Conservation (phyloP, 2,797 vertebrate genomes). For the Eutrigla gurnardus region DNA sequence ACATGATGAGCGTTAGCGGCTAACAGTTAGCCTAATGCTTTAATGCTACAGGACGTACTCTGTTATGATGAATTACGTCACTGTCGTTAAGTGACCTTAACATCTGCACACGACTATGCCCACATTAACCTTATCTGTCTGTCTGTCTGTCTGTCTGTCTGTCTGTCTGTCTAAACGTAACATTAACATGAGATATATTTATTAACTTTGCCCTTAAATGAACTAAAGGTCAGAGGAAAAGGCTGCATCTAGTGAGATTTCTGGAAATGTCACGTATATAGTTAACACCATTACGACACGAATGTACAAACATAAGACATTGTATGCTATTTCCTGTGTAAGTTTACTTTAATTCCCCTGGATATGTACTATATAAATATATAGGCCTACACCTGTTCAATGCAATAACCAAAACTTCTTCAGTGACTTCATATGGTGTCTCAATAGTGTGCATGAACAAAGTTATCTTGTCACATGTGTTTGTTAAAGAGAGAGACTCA, state of each 20-base stretch:
- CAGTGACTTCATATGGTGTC: not conserved
- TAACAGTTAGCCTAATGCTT: not conserved
- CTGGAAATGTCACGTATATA: constrained; percentile 12
- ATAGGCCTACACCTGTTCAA: not conserved
- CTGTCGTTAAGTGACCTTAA: not conserved
- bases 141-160: too few species aligned
- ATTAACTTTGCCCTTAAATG: not conserved
- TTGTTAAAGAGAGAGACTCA: too few species aligned
- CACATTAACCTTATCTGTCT: not conserved
- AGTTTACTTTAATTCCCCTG: not conserved
- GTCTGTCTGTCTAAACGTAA: too few species aligned
- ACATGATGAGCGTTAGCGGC: not conserved
- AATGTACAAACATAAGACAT: not conserved
- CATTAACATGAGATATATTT: fast-evolving
- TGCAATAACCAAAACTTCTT: not conserved
- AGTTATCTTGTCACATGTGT: not conserved
- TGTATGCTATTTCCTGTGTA: not conserved
- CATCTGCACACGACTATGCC: not conserved
- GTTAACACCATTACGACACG: not conserved
- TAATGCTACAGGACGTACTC: constrained; percentile 7
- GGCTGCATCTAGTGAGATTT: not conserved
- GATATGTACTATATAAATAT: not conserved
- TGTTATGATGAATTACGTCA: not conserved
- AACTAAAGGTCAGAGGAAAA: not conserved
- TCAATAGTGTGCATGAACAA: not conserved